Conservation (phyloP, 2,113 vertebrate species). For the Channa argus region DNA sequence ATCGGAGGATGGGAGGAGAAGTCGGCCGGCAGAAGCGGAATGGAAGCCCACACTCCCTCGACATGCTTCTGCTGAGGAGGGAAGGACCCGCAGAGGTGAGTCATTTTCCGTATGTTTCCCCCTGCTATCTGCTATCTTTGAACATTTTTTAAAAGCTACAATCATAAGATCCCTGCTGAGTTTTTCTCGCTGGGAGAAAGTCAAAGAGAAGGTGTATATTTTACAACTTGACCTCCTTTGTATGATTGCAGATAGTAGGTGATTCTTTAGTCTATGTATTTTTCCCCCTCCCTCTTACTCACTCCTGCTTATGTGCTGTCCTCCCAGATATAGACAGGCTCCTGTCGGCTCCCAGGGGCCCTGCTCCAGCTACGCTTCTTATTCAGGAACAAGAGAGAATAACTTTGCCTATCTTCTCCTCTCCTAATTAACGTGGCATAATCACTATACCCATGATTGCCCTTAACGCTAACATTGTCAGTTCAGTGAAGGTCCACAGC, state of each 20-base stretch:
- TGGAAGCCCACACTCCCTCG: slow-evolving; percentile 85
- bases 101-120: not conserved
- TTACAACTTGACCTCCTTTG: slow-evolving; percentile 42
- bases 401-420: slow-evolving; percentile 73
- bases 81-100: slow-evolving; percentile 83
- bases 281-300: slow-evolving; percentile 28
- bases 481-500: slow-evolving; percentile 44
- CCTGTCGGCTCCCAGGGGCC: slow-evolving; percentile 72
- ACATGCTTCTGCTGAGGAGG: slow-evolving; percentile 85
- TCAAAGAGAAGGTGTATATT: slow-evolving; percentile 7
- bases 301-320: slow-evolving; percentile 52
- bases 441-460: slow-evolving; percentile 65
- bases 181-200: not conserved
- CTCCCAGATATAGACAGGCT: slow-evolving; percentile 76
- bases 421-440: slow-evolving; percentile 77
- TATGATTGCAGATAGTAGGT: not conserved
- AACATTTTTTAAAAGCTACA: not conserved
- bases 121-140: not conserved
- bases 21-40: slow-evolving; percentile 79
- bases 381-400: slow-evolving; percentile 82
- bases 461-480: slow-evolving; percentile 63
- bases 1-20: slow-evolving; percentile 82
- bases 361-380: slow-evolving; percentile 84
- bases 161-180: not conserved
- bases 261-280: slow-evolving; percentile 4